Evolutionary conservation across 2,797 vertebrate genomes (phyloP).

Genomic region (Urocyon cinereoargenteus): DNA sequence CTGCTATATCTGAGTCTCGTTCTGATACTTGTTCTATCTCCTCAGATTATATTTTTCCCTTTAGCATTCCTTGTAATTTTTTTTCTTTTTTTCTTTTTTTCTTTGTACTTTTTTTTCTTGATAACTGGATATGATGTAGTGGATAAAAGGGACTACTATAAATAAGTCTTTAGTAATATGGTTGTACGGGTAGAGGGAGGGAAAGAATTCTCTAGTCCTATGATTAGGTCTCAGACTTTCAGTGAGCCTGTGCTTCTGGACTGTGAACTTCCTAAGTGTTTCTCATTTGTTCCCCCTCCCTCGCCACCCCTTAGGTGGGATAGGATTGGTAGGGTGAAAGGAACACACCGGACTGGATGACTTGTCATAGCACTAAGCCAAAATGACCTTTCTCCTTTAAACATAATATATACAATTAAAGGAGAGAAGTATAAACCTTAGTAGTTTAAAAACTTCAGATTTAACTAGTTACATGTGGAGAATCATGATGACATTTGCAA

Average conservation of each 20-base stretch:
- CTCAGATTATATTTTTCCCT: background rate
- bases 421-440: background rate
- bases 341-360: background rate
- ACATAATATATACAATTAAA: background rate
- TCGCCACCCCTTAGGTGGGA: background rate
- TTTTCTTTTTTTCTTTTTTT: background rate
- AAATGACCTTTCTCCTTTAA: background rate
- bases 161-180: background rate
- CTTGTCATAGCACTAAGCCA: background rate
- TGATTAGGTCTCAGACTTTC: background rate
- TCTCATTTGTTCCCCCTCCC: background rate
- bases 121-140: background rate
- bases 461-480: background rate
- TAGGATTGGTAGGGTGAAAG: background rate
- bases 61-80: background rate
- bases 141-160: background rate
- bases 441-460: background rate
- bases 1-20: background rate
- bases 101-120: background rate
- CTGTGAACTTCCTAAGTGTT: background rate
- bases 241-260: background rate
- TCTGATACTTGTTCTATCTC: background rate
- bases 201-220: background rate
- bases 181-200: background rate
- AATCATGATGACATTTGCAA: background rate